phyloP scores from a whole-genome alignment of 1,140 invertebrate genomes.

The Nasonia vitripennis region DNA sequence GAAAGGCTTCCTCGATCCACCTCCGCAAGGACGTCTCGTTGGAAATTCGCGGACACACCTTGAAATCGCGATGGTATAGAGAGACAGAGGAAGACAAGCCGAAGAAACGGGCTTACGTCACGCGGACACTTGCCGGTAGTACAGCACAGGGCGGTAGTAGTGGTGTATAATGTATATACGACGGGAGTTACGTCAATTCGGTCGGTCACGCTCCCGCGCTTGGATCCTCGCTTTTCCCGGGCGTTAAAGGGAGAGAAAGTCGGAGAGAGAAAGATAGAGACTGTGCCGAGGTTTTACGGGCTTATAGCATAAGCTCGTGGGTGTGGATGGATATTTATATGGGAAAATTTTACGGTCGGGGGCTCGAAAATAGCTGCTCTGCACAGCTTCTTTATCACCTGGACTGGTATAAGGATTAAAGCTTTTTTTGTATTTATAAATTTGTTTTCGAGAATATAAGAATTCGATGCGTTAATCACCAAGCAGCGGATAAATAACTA shows the following conservation, averaged over 20 bases:
- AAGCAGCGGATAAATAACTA: too few species aligned
- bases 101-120: constrained; percentile 22
- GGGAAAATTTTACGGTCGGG: neutral
- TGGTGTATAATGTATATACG: neutral
- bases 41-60: neutral
- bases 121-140: neutral
- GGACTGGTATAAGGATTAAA: too few species aligned
- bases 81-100: neutral
- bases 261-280: constrained; percentile 1
- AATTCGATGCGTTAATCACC: too few species aligned
- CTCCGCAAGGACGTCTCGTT: too few species aligned
- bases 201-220: constrained; percentile 41
- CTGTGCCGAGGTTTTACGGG: neutral
- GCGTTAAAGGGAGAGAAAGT: constrained; percentile 20
- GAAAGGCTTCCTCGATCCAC: too few species aligned
- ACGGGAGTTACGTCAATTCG: constrained; percentile 41
- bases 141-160: neutral
- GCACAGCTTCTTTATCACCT: too few species aligned
- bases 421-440: too few species aligned
- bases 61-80: neutral
- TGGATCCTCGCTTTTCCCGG: constrained; percentile 3
- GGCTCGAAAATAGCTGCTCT: too few species aligned
- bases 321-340: neutral
- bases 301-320: neutral
- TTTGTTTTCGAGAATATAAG: too few species aligned